A percentile compares a stretch with the other conserved stretches of the same genome.
phyloP scores from a whole-genome alignment of 2,113 vertebrate species.

The Zosterops japonicus region DNA sequence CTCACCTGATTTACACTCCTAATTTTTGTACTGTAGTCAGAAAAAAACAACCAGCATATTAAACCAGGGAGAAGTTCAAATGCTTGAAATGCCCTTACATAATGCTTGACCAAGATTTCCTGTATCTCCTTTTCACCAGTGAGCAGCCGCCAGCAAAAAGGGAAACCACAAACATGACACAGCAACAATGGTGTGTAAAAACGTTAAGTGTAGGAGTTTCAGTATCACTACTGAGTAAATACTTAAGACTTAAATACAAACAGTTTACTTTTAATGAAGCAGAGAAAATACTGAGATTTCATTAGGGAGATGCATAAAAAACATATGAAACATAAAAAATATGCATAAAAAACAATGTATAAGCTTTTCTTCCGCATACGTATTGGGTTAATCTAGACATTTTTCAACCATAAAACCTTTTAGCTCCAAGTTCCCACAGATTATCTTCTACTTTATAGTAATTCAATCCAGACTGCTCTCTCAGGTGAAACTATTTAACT shows the following conservation, averaged over 20 bases:
- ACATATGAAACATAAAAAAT: too few species aligned
- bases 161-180: neutral
- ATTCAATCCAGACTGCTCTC: neutral
- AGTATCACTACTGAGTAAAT: neutral
- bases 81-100: neutral
- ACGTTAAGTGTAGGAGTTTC: neutral
- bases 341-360: neutral
- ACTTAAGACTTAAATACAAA: neutral
- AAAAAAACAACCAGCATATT: neutral
- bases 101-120: neutral
- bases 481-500: neutral
- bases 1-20: neutral
- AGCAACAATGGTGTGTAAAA: neutral
- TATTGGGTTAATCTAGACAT: neutral
- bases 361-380: neutral
- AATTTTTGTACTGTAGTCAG: neutral
- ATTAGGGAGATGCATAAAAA: neutral
- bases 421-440: neutral
- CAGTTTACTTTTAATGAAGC: neutral
- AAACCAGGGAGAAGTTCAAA: neutral
- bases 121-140: neutral
- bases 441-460: neutral
- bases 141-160: neutral
- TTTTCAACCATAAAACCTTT: neutral
- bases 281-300: neutral